A percentile compares a stretch with the other conserved stretches of the same genome.
Conservation (phyloP, 2,113 vertebrate genomes). For the Stictonetta naevosa region DNA sequence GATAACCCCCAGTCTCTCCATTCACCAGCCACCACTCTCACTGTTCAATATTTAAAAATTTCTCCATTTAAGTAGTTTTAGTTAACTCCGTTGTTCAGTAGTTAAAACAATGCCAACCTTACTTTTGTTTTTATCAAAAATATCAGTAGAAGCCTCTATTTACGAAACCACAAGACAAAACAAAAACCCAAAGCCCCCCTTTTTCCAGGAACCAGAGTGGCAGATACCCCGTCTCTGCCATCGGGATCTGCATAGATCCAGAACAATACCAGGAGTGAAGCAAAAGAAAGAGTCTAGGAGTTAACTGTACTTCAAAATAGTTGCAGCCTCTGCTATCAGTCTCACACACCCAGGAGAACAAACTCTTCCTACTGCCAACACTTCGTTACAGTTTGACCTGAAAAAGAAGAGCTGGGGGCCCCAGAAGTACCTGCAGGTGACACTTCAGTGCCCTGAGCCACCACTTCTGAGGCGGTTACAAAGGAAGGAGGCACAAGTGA, state of each 20-base stretch:
- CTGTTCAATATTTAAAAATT: not conserved
- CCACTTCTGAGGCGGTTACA: constrained; percentile 10
- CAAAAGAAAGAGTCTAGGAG: not conserved
- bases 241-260: not conserved
- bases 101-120: not conserved
- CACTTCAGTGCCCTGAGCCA: not conserved
- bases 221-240: not conserved
- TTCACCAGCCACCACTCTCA: not conserved
- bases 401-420: not conserved
- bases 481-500: constrained; percentile 8
- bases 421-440: not conserved
- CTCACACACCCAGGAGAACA: not conserved
- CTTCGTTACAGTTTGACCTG: not conserved
- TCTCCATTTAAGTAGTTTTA: not conserved
- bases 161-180: not conserved
- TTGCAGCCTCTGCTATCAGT: not conserved
- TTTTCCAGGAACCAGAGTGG: not conserved
- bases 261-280: not conserved
- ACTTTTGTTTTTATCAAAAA: not conserved
- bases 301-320: not conserved
- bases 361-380: not conserved
- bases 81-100: not conserved
- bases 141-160: not conserved
- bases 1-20: not conserved
- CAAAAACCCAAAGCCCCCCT: not conserved